A percentile compares a stretch with the other conserved stretches of the same genome.
phyloP scores from a whole-genome alignment of 2,797 vertebrate species.

The Menidia menidia region DNA sequence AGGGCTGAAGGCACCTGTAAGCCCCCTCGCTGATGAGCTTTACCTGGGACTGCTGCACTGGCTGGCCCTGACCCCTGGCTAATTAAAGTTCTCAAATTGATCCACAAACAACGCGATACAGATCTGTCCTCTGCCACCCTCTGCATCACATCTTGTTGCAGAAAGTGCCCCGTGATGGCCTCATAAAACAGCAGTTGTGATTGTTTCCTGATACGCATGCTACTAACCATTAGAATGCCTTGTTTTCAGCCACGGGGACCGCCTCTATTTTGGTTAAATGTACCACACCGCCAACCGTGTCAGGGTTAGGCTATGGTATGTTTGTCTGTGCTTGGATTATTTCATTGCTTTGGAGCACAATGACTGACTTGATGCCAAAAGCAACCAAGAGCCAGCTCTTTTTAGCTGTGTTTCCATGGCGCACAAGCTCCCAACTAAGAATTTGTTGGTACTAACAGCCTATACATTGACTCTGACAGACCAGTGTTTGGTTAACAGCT shows the following conservation, averaged over 20 bases:
- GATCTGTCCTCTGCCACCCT: conserved; percentile 86
- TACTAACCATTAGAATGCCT: conserved; percentile 52
- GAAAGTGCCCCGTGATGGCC: conserved; percentile 79
- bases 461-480: neutral
- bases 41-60: conserved; percentile 76
- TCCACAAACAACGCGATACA: conserved; percentile 84
- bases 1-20: conserved; percentile 85
- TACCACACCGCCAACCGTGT: conserved; percentile 5
- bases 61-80: conserved; percentile 79
- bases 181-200: conserved; percentile 78
- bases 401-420: neutral
- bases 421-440: neutral
- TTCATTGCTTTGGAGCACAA: neutral
- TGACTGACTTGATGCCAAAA: neutral
- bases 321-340: conserved; percentile 11
- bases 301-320: neutral
- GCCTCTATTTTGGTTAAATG: conserved; percentile 35
- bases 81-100: conserved; percentile 89
- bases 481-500: neutral
- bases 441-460: neutral
- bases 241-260: conserved; percentile 49
- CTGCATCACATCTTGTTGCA: conserved; percentile 71
- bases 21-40: conserved; percentile 80
- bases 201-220: conserved; percentile 54
- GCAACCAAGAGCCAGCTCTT: conserved; percentile 1